A percentile compares a stretch with the other conserved stretches of the same genome.
Conservation (phyloP, 2,113 vertebrate genomes). For the Struthidea cinerea region DNA sequence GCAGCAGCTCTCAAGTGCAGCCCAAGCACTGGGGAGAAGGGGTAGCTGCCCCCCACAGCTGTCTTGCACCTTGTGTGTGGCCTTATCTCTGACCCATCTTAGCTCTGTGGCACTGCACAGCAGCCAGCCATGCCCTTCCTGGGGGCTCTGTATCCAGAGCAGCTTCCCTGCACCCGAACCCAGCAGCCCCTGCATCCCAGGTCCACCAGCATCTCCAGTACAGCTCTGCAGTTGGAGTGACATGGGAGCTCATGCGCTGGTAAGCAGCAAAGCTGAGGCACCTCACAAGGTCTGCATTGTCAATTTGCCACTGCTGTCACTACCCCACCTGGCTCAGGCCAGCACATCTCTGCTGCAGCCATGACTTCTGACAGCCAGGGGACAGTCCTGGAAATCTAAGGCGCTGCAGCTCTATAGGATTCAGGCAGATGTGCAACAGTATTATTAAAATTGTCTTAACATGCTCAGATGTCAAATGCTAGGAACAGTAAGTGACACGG, state of each 20-base stretch:
- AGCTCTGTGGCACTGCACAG: not conserved
- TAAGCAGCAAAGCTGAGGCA: not conserved
- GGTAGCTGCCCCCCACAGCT: not conserved
- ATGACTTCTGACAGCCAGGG: not conserved
- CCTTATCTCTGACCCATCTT: not conserved
- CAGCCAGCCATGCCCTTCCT: not conserved
- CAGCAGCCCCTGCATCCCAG: not conserved
- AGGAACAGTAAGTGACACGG: not conserved
- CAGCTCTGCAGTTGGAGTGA: rapidly evolving
- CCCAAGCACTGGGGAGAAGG: not conserved
- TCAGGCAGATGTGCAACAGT: not conserved
- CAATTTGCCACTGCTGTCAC: rapidly evolving
- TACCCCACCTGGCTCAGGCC: not conserved
- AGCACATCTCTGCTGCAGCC: not conserved
- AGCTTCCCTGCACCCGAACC: not conserved
- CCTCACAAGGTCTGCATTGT: not conserved
- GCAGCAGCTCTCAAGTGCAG: not conserved
- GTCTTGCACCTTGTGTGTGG: not conserved
- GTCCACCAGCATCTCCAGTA: not conserved
- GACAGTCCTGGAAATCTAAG: not conserved
- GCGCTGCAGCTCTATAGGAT: not conserved
- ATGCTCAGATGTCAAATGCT: not conserved
- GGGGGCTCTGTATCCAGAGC: not conserved
- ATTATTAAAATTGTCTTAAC: not conserved
- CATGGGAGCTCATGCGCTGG: rapidly evolving